These are phyloP conservation scores for Lamellibrachia satsuma DNA, from an alignment of 2,888 invertebrate species.

Conservation along the genomic window DNA sequence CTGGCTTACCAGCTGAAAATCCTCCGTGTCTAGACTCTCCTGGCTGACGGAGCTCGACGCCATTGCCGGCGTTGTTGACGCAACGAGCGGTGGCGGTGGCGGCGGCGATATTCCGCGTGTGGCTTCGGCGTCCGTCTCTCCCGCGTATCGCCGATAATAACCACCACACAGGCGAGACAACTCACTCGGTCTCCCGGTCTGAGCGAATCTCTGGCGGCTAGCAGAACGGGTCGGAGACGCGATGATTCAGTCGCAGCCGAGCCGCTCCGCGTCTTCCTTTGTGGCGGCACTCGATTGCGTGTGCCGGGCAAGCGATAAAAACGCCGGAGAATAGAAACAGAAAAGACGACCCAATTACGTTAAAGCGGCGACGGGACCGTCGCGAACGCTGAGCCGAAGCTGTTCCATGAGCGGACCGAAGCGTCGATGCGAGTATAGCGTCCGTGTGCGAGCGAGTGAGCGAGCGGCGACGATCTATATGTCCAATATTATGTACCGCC, in stretches of 20 bases:
- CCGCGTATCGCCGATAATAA: constrained; percentile 3
- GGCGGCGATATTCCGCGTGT: neutral
- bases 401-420: neutral
- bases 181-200: neutral
- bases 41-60: constrained; percentile 73
- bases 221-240: neutral
- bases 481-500: neutral
- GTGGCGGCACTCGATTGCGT: neutral
- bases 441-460: neutral
- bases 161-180: neutral
- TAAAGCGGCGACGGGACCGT: neutral
- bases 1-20: constrained; percentile 67
- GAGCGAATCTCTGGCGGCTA: neutral
- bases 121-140: neutral
- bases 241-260: neutral
- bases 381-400: neutral
- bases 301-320: neutral
- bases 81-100: neutral
- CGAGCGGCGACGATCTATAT: neutral
- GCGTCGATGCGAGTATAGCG: neutral
- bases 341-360: neutral
- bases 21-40: constrained; percentile 71
- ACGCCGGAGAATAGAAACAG: neutral
- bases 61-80: constrained; percentile 59
- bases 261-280: neutral